phyloP scores from a whole-genome alignment of 2,113 vertebrate species.

The Myodes glareolus region DNA sequence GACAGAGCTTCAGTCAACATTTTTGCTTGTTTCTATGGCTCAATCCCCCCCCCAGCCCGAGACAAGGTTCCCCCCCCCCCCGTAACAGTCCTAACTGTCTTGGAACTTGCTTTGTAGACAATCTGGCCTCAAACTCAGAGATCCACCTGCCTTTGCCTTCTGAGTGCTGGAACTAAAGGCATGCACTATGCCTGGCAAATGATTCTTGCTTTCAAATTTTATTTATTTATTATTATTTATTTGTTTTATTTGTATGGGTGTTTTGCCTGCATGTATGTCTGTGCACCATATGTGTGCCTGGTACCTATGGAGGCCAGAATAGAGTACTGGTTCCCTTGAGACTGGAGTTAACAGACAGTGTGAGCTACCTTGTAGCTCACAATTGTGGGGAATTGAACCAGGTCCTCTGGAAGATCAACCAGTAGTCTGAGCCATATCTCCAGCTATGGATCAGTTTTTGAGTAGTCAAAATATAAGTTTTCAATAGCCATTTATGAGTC shows the following conservation, averaged over 20 bases:
- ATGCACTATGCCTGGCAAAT: not conserved
- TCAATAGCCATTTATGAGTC: conserved; percentile 47
- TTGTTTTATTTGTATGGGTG: not conserved
- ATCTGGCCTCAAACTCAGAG: not conserved
- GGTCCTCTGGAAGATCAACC: not conserved
- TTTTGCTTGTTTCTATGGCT: not conserved
- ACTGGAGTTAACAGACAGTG: not conserved
- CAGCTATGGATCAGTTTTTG: not conserved
- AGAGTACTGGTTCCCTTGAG: not conserved
- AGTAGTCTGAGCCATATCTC: not conserved
- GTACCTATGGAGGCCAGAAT: not conserved
- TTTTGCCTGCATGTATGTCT: not conserved
- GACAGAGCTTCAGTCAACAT: not conserved
- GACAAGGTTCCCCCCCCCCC: too few species aligned
- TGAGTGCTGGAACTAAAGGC: not conserved
- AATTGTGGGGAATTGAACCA: not conserved
- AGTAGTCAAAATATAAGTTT: conserved; percentile 1
- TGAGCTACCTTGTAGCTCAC: not conserved
- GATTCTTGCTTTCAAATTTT: not conserved
- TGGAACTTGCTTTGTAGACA: not conserved
- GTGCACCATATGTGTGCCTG: too few species aligned
- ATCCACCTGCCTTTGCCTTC: not conserved
- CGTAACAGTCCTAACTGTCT: not conserved
- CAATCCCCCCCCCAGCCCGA: too few species aligned
- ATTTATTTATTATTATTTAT: not conserved